Percentiles rank a stretch among this genome's conserved stretches.
Conservation (phyloP, 2,888 invertebrate species). For the Atethmia centrago region DNA sequence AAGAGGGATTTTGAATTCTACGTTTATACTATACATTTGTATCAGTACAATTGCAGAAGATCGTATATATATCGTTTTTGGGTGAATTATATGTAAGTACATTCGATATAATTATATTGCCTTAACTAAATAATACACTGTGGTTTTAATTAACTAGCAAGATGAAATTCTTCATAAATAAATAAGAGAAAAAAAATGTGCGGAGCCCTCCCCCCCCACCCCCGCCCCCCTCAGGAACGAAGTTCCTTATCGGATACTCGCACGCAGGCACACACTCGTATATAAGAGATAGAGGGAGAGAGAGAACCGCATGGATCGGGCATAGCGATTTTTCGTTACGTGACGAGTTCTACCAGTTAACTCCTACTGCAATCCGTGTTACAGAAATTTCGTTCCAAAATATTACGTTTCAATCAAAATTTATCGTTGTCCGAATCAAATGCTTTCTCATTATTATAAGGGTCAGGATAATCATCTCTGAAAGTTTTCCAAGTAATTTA, state of each 20-base stretch:
- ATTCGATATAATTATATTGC: slow-evolving; percentile 20
- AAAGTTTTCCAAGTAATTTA: not conserved
- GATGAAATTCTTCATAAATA: too few relatives aligned
- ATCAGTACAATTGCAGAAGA: not conserved
- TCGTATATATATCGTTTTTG: not conserved
- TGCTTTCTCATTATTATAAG: not conserved
- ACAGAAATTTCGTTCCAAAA: not conserved
- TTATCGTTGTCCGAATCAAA: not conserved
- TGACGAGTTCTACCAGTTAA: not conserved
- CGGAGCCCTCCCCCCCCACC: too few relatives aligned
- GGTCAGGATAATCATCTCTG: not conserved
- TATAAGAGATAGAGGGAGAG: not conserved
- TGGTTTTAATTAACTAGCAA: slow-evolving; percentile 4
- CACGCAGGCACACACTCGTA: not conserved
- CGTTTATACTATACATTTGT: slow-evolving; percentile 11
- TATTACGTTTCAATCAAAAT: not conserved
- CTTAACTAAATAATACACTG: slow-evolving; percentile 1
- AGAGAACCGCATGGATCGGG: not conserved
- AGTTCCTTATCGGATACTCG: not conserved
- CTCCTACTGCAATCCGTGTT: not conserved
- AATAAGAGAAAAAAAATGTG: not conserved
- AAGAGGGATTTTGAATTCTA: slow-evolving; percentile 16
- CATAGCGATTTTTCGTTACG: not conserved
- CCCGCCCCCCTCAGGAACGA: too few relatives aligned
- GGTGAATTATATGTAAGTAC: not conserved